phyloP scores from a whole-genome alignment of 2,113 vertebrate genomes.

The Pontoporia blainvillei region DNA sequence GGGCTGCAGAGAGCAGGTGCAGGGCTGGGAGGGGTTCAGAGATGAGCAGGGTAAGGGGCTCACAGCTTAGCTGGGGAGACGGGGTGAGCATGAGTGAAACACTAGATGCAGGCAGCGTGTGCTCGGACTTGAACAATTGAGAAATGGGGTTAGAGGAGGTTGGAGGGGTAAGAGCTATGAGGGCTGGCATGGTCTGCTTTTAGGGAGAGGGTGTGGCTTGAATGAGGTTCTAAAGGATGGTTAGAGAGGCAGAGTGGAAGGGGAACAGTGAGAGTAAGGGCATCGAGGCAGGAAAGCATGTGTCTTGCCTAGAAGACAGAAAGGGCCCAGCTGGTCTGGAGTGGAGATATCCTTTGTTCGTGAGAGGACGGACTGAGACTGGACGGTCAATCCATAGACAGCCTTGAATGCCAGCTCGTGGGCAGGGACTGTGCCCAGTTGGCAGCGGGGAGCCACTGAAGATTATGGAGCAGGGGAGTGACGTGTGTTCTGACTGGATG shows the following conservation, averaged over 20 bases:
- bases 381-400: neutral
- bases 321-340: neutral
- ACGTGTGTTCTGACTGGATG: neutral
- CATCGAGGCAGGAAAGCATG: neutral
- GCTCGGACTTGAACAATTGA: neutral
- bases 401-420: neutral
- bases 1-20: neutral
- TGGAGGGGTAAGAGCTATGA: neutral
- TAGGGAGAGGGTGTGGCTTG: neutral
- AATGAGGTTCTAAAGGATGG: neutral
- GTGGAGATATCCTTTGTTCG: neutral
- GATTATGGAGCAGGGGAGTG: neutral
- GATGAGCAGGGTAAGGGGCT: neutral
- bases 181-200: too few species aligned
- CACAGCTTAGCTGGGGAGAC: neutral
- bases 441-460: neutral
- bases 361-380: neutral
- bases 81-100: neutral
- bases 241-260: neutral
- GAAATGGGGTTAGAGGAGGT: neutral
- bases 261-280: rapidly evolving
- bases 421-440: neutral
- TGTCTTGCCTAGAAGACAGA: neutral
- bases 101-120: neutral
- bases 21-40: neutral